Base-by-base conservation (phyloP, 2,888 invertebrate species). In the Cephus spinipes region DNA sequence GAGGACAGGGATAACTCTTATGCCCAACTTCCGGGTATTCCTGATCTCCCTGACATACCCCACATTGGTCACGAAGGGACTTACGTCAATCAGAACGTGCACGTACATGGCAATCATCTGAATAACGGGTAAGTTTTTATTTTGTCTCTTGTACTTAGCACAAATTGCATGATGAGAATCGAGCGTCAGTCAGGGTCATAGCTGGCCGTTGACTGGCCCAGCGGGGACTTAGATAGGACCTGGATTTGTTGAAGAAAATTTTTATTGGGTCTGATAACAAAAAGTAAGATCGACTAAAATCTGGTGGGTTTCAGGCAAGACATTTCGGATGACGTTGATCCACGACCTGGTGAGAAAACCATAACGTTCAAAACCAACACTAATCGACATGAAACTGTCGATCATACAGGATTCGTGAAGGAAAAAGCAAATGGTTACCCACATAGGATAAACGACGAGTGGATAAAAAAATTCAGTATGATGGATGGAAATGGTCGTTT, bases 391-490 rank as follows among this genome's bases (percentile, higher is more conserved):
- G 77, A 77, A 36, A 32, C 33, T 11, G 77, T 77, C 11, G 77
- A 77, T 15, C 74, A 74, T 69, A 74, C 69, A 9, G 77, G 77
- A 69, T 77, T 77, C 33, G 69, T 77, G 11, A 34, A 71, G 23
- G 77, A 77, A 33, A 77, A 77, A 9, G 71, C 40, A 9, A 77
- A 77, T 71, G 77, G 77, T 12, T 78, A 78, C 74, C 78, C 78
- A 12, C 23, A 73, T 9, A 31, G 78, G 68, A 69, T 71, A 15
- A 73, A 75, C 75, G 78, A 78, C 11, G 75, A 78, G 1, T 78
- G 78, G 78, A 73, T 74, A 34, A 55, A 34, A 4, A 78, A 73
- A 31, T 78, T 78, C 68, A 73, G 75, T 55, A 75, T 75, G 35
- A 69, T 77, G 69, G 75, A 75, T 55, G 78, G 75, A 11, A 75